These are phyloP conservation scores for Ophthalmolycus amberensis DNA, from an alignment of 2,113 vertebrate species.

Conservation along the genomic window DNA sequence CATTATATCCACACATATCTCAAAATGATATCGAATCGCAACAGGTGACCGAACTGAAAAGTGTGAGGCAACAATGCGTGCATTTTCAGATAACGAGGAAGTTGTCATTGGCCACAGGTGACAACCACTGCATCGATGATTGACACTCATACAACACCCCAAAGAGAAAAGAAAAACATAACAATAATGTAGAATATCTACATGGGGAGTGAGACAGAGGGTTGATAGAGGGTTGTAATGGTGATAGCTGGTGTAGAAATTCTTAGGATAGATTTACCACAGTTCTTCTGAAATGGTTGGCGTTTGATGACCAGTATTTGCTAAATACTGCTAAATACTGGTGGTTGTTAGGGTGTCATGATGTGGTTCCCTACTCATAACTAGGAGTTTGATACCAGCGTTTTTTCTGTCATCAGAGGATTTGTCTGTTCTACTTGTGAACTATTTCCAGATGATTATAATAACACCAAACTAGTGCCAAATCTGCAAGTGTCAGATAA, in stretches of 20 bases:
- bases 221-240: neutral
- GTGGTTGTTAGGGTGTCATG: neutral
- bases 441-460: slow-evolving; percentile 11
- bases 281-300: neutral
- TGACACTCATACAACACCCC: too few species aligned
- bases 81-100: neutral
- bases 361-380: neutral
- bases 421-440: neutral
- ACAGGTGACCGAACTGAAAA: neutral
- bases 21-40: neutral
- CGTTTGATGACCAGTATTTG: neutral
- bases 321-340: too few species aligned
- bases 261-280: neutral
- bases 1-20: neutral
- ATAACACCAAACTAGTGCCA: slow-evolving; percentile 3
- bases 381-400: neutral
- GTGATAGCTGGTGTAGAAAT: neutral
- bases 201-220: too few species aligned
- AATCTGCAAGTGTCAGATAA: neutral
- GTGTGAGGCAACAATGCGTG: neutral
- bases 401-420: slow-evolving; percentile 7
- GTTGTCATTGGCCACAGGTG: neutral
- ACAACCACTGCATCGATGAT: neutral
- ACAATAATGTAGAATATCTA: neutral
- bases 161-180: neutral